Evolutionary conservation across 2,113 vertebrate genomes (phyloP).

Genomic region (Seriola dumerili): DNA sequence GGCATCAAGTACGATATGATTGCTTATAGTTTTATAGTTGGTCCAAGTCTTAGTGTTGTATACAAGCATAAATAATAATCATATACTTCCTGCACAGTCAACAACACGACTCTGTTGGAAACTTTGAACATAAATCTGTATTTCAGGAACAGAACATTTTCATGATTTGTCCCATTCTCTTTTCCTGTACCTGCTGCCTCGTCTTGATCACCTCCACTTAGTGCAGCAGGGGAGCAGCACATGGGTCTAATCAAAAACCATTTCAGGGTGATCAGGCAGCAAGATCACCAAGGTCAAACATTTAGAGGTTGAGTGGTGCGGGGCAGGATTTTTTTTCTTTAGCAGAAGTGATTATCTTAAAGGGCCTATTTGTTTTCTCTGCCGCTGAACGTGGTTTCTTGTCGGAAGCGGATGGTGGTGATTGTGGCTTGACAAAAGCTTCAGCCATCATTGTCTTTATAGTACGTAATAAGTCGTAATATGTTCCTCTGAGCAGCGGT

Average conservation of each 20-base stretch:
- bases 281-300: conserved; percentile 18
- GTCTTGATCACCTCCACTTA: conserved; percentile 15
- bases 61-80: neutral
- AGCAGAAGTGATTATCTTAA: neutral
- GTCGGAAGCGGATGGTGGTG: too few relatives aligned
- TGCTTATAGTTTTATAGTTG: neutral
- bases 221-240: conserved; percentile 1
- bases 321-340: neutral
- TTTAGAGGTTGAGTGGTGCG: neutral
- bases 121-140: neutral
- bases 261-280: conserved; percentile 18
- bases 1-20: neutral
- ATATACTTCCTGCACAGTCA: neutral
- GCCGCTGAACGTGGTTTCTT: too few relatives aligned
- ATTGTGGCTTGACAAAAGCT: too few relatives aligned
- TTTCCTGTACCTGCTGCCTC: neutral
- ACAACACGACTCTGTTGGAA: neutral
- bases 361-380: too few relatives aligned
- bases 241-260: conserved; percentile 31
- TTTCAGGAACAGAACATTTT: conserved; percentile 11
- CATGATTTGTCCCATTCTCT: neutral
- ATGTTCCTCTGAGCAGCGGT: too few relatives aligned
- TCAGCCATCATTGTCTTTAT: too few relatives aligned
- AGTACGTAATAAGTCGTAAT: too few relatives aligned
- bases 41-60: neutral